Percentiles rank a stretch among this genome's conserved stretches.
Conservation (phyloP, 2,113 vertebrate genomes). For the Naja naja region DNA sequence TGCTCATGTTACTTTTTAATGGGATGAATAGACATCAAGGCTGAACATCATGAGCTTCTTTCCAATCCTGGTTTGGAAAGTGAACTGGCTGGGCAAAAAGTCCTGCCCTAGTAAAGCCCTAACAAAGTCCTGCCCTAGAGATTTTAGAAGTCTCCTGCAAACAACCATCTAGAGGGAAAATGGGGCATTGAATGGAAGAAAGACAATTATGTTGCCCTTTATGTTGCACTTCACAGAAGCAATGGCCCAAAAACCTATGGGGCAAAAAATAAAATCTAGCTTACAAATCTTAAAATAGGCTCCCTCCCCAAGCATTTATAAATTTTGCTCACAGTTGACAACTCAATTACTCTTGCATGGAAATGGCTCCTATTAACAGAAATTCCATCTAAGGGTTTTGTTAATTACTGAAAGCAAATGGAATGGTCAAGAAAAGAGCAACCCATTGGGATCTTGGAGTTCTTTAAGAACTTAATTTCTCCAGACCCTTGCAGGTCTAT, state of each 20-base stretch:
- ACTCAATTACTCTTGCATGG: background rate
- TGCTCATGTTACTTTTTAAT: background rate
- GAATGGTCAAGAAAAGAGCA: background rate
- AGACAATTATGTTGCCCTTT: background rate
- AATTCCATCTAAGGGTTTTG: background rate
- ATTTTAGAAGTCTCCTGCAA: background rate
- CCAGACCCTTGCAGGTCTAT: background rate
- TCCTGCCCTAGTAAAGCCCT: background rate
- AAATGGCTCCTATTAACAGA: background rate
- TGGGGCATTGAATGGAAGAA: background rate
- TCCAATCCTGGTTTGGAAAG: background rate
- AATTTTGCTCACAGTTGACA: background rate
- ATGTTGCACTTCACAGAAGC: background rate
- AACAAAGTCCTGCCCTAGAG: background rate
- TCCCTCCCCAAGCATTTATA: background rate
- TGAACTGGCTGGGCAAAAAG: background rate
- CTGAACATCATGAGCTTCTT: background rate
- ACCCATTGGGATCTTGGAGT: background rate
- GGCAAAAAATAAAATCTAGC: background rate
- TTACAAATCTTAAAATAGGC: background rate
- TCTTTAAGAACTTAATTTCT: background rate
- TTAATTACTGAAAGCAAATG: background rate
- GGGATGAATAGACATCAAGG: background rate
- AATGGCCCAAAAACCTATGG: background rate
- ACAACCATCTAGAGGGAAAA: background rate